Percentiles rank a stretch among this genome's conserved stretches.
These are phyloP conservation scores for Rotaria socialis DNA, from an alignment of 2,888 invertebrate genomes.

Conservation along the genomic window DNA sequence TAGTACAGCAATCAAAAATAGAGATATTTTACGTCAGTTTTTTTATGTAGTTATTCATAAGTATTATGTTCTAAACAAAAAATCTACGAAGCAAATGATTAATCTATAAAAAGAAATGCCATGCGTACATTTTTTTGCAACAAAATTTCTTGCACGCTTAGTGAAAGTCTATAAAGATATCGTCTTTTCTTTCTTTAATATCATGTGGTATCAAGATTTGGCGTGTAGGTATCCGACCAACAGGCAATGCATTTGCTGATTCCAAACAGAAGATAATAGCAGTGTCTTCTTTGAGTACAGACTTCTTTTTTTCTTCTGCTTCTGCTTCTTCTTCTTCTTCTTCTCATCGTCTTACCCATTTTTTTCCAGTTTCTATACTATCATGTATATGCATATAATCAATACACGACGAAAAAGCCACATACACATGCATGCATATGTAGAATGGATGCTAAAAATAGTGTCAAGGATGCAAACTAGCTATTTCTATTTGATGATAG, in stretches of 20 bases:
- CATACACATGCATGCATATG: background rate
- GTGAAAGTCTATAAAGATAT: background rate
- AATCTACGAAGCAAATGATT: no score
- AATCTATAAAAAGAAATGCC: no score
- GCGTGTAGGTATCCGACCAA: background rate
- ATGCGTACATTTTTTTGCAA: no score
- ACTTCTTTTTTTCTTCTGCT: background rate
- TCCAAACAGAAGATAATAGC: background rate
- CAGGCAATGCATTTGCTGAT: background rate
- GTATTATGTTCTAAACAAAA: no score
- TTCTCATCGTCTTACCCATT: background rate
- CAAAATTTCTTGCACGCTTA: no score
- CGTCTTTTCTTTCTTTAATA: background rate
- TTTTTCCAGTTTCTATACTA: background rate
- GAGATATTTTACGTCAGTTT: no score
- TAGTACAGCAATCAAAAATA: no score
- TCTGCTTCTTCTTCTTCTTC: no score
- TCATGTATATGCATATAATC: background rate
- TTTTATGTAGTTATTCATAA: no score
- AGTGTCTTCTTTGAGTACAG: background rate
- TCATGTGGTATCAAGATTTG: background rate
- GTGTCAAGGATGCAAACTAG: background rate
- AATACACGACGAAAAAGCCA: background rate
- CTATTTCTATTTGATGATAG: constrained; percentile 19
- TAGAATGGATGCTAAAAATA: background rate